A percentile compares a stretch with the other conserved stretches of the same genome.
Evolutionary conservation across 2,888 invertebrate species (phyloP).

Genomic region (Apodemia hepburni): DNA sequence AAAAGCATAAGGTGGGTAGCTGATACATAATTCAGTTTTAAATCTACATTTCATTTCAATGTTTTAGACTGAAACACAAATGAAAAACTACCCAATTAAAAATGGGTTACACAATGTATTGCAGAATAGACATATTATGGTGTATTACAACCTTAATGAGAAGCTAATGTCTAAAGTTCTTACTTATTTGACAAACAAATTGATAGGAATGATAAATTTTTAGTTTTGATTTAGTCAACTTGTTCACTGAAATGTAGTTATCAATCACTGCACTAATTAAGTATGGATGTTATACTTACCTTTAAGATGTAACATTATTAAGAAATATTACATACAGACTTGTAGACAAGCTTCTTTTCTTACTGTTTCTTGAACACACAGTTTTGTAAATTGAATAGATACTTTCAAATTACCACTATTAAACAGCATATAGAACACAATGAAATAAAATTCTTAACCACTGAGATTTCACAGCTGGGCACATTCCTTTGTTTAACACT

Average conservation of each 20-base stretch:
- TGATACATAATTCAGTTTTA: too few species aligned
- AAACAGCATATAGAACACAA: conserved; percentile 15
- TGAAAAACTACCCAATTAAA: too few species aligned
- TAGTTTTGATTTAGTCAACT: not conserved
- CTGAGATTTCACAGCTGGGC: conserved; percentile 18
- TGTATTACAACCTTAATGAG: not conserved
- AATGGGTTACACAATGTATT: not conserved
- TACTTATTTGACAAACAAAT: not conserved
- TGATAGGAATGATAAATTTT: not conserved
- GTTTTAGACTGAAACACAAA: too few species aligned
- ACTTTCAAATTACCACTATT: not conserved
- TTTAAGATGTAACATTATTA: not conserved
- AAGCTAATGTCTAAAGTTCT: not conserved
- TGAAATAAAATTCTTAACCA: conserved; percentile 22
- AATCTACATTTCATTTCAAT: too few species aligned
- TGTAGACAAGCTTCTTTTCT: not conserved
- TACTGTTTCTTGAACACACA: not conserved
- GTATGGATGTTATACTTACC: not conserved
- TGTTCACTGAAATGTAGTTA: not conserved
- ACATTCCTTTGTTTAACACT: conserved; percentile 20
- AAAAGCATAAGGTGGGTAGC: too few species aligned
- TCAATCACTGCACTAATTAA: conserved; percentile 4
- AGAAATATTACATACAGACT: conserved; percentile 4
- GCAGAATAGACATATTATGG: not conserved
- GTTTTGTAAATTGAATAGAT: not conserved